Conservation (phyloP, 2,113 vertebrate species). For the Lampris incognitus region DNA sequence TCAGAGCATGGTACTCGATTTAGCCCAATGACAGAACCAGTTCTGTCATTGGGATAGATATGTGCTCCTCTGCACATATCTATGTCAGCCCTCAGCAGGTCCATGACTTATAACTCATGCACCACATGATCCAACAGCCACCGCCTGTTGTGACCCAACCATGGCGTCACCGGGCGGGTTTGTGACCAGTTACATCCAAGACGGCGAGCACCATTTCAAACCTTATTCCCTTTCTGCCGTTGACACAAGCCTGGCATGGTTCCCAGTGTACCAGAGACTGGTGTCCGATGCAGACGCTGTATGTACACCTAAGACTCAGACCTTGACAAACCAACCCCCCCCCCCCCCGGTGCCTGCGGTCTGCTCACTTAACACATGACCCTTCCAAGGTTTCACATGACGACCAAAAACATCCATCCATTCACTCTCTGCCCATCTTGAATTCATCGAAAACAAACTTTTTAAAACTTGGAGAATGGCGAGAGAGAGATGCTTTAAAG, state of each 20-base stretch:
- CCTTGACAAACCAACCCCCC: constrained; percentile 21
- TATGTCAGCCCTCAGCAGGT: constrained; percentile 52
- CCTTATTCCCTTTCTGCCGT: constrained; percentile 50
- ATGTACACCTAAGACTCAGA: constrained; percentile 47
- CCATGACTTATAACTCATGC: constrained; percentile 56
- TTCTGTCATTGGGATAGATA: no score
- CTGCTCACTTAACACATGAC: constrained; percentile 72
- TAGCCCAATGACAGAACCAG: no score
- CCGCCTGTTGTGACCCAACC: constrained; percentile 40
- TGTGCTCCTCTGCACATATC: constrained; percentile 35
- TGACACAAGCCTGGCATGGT: constrained; percentile 51
- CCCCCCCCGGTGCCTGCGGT: constrained; percentile 49
- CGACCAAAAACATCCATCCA: constrained; percentile 74
- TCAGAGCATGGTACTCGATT: no score
- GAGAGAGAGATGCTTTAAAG: constrained; percentile 68
- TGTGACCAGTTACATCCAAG: constrained; percentile 43
- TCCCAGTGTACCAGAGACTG: constrained; percentile 57
- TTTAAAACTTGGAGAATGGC: constrained; percentile 24
- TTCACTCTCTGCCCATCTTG: constrained; percentile 68
- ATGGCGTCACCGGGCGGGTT: constrained; percentile 52
- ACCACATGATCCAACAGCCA: constrained; percentile 49
- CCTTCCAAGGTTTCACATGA: constrained; percentile 79
- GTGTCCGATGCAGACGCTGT: constrained; percentile 31
- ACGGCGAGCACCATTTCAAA: constrained; percentile 50
- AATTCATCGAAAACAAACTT: constrained; percentile 65